Evolutionary conservation across 2,113 vertebrate species (phyloP).

Genomic region (Oreochromis tanganicae): DNA sequence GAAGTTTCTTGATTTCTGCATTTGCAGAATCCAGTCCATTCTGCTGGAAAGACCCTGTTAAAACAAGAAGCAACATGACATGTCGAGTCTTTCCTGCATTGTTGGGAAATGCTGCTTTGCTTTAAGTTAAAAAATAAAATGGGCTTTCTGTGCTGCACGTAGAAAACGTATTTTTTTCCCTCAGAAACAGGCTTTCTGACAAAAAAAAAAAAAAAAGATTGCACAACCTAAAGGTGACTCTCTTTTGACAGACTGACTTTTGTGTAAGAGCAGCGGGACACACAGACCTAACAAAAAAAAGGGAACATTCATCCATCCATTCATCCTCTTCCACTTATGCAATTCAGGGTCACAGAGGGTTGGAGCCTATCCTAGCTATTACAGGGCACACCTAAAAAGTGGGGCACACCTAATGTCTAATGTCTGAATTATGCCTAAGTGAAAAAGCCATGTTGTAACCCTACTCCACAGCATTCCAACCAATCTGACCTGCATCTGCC

Average conservation of each 20-base stretch:
- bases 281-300: not conserved
- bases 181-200: not conserved
- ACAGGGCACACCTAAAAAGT: not conserved
- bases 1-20: slow-evolving; percentile 45
- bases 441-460: not conserved
- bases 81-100: not conserved
- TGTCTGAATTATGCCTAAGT: not conserved
- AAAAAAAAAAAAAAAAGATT: not conserved
- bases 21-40: slow-evolving; percentile 45
- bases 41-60: slow-evolving; percentile 30
- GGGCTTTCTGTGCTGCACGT: fast-evolving
- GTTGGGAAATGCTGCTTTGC: not conserved
- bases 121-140: not conserved
- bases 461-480: fast-evolving
- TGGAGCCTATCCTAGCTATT: not conserved
- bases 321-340: not conserved
- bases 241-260: not conserved
- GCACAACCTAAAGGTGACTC: not conserved
- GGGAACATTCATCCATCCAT: not conserved
- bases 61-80: not conserved
- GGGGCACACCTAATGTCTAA: not conserved
- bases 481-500: not conserved
- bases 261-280: not conserved
- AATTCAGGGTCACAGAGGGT: not conserved
- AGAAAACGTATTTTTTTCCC: fast-evolving